Evolutionary conservation across 2,888 invertebrate genomes (phyloP), one percentile per base, ranked within the genome.

Genomic region (Epistrophe eligans): DNA sequence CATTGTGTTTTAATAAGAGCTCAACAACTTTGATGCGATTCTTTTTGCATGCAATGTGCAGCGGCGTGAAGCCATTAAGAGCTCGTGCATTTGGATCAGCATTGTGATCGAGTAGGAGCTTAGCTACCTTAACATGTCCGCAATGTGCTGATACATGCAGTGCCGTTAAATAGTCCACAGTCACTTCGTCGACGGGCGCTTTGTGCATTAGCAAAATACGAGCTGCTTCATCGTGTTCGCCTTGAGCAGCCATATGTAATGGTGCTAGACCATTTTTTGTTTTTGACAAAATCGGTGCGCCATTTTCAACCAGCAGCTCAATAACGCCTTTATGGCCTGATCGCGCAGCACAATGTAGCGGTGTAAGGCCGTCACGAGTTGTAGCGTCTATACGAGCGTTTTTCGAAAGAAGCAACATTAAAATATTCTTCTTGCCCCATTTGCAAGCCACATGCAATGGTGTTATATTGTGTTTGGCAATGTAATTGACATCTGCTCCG

Each of bases 41-140:
- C 94, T 99, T 99, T 94, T 99, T 99, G 94, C 99, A 99, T 5
- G 99, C 99, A 90, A 99, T 99, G 93, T 99, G 99, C 74, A 99
- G 94, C 0, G 99, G 99, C 0, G 99, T 99, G 93, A 99, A 99
- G 0, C 99, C 99, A 92, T 99, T 99, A 43, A 99, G 94, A 5
- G 99, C 99, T 45, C 99, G 95, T 0, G 99, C 97, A 93, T 99
- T 99, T 0, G 99, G 97, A 93, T 99, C 99, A n/a, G 99, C 99
- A 90, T 98, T 97, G 89, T 97, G 95, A 91, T 99, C 99, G 82
- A 99, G 94, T 38, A 99, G 94, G 50, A 99, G 94, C 91, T 96
- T 98, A 7, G 99, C 99, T 8, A 99, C 98, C 91, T 98, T 94
- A 40, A 98, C 98, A 92, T 98, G 98, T 9, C 98, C 98, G 90